Base-by-base conservation (phyloP, 1,140 invertebrate genomes). In the Globodera ellingtonae region DNA sequence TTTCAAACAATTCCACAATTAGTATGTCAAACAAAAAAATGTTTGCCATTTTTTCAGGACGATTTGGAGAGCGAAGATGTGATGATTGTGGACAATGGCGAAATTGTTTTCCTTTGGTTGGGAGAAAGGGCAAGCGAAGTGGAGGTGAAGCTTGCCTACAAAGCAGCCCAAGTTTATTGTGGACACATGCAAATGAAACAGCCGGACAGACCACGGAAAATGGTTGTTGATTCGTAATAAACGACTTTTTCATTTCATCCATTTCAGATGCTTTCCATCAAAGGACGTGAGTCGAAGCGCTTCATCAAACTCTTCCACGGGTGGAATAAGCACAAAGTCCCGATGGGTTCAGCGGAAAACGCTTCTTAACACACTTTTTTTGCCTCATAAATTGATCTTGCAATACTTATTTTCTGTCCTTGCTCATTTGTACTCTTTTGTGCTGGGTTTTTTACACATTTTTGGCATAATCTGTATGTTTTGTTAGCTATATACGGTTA, bases 271-370 rank as follows among this genome's bases (percentile, higher is more conserved):
- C 92, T 98, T n/a, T 96, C 96, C 44, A 92, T 98, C 79, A 99
- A 98, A 91, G 95, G 95, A 87, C 97, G 97, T 88, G 97, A 99
- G 90, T 95, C 95, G 15, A 92, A 92, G 83, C 92, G 94, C 84
- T 99, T 99, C 90, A 94, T 94, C 72, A 97, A 97, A 90, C 98
- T 97, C 90, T 99, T 99, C 92, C 98, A 99, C 90, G 97, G 96
- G 67, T 99, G 98, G 98, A 90, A 91, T 18, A 90, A 91, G 78
- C 91, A 92, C 84, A 92, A 90, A 87, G 72, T 83, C 48, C 78
- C 85, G 46, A 84, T 79, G 65, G 84, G 84, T 18, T 62, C 73
- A 4, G 47, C 35, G 65, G 72, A 81, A 82, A 62, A 82, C 71
- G 6, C 10, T 15, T 18, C 15, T 18, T 62, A 15, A 15, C 56